phyloP scores from a whole-genome alignment of 2,113 vertebrate genomes.

The Odocoileus virginianus region DNA sequence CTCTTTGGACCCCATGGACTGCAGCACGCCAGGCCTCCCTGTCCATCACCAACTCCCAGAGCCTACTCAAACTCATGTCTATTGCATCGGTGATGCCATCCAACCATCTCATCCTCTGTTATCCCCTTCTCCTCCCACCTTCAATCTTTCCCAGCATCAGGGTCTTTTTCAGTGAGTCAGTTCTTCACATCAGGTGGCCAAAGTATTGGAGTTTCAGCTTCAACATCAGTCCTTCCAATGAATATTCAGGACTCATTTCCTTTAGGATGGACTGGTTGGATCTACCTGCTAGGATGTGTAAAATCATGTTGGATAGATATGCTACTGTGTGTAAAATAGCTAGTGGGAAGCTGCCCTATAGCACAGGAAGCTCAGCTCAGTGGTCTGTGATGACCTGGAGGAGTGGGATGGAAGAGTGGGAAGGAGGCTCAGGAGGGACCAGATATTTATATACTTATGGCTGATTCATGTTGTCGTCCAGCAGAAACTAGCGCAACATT shows the following conservation, averaged over 20 bases:
- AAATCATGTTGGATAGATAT: background rate
- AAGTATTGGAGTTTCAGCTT: background rate
- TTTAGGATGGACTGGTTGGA: background rate
- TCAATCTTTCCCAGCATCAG: background rate
- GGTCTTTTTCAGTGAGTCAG: background rate
- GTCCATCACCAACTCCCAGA: background rate
- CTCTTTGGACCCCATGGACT: background rate
- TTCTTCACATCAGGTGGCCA: background rate
- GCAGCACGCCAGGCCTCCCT: background rate
- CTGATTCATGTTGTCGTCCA: background rate
- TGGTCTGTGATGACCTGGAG: background rate
- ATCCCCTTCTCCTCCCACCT: background rate
- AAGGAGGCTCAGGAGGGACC: background rate
- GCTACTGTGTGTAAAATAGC: background rate
- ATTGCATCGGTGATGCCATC: background rate
- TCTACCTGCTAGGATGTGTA: background rate
- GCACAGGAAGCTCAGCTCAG: background rate
- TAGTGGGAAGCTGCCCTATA: background rate
- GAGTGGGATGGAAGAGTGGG: background rate
- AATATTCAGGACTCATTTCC: background rate
- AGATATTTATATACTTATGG: accelerated
- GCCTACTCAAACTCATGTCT: background rate
- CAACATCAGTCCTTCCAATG: background rate
- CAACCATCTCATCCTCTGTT: background rate
- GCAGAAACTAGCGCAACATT: background rate